These are phyloP conservation scores for Macroteleia sp. DNA, from an alignment of 2,888 invertebrate genomes.

Conservation along the genomic window DNA sequence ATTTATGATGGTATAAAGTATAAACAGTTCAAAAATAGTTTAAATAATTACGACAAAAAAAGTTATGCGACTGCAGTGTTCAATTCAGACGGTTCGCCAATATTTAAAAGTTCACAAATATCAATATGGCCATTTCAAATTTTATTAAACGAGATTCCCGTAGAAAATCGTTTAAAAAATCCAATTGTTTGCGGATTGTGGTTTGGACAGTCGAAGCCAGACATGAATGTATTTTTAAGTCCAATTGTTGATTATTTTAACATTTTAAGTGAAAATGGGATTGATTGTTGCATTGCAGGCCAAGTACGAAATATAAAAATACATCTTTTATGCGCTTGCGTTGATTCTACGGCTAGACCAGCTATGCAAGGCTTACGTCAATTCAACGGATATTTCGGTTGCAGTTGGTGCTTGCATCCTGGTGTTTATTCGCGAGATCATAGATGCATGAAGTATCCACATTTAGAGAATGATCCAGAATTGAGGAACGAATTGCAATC, in stretches of 20 bases:
- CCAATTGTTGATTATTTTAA: neutral
- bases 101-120: conserved; percentile 44
- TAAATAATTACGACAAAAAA: conserved; percentile 16
- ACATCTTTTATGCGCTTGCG: no score
- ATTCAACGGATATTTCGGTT: no score
- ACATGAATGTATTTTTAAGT: neutral
- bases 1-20: conserved; percentile 40
- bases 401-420: no score
- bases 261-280: neutral
- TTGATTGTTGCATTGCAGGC: neutral
- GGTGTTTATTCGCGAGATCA: no score
- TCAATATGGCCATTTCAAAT: conserved; percentile 46
- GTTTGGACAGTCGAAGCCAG: neutral
- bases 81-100: conserved; percentile 53
- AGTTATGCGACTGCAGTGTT: conserved; percentile 41
- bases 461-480: no score
- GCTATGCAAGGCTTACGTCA: no score
- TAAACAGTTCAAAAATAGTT: conserved; percentile 28
- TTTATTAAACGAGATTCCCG: conserved; percentile 14
- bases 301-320: no score
- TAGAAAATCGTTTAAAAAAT: neutral
- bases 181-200: neutral
- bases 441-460: no score
- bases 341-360: no score
- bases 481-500: no score